Conservation (phyloP, 1,140 invertebrate genomes). For the Hyphantria cunea region DNA sequence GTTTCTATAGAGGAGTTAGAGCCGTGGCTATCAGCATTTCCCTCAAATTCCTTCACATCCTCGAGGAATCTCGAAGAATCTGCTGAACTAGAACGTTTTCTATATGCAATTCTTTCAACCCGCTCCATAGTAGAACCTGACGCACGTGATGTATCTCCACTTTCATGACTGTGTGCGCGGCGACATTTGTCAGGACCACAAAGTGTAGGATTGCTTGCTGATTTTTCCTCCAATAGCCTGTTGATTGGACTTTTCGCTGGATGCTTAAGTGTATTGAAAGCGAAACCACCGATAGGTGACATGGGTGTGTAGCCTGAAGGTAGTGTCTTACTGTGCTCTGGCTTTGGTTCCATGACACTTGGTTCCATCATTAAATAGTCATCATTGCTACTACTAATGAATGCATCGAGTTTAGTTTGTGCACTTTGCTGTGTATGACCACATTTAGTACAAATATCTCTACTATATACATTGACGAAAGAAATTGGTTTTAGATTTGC, state of each 20-base stretch:
- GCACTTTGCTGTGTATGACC: slow-evolving; percentile 81
- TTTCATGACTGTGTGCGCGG: slow-evolving; percentile 20
- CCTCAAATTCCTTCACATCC: slow-evolving; percentile 81
- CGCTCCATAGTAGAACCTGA: slow-evolving; percentile 26
- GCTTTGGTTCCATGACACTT: slow-evolving; percentile 54
- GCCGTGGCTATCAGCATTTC: slow-evolving; percentile 63
- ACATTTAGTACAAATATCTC: slow-evolving; percentile 83
- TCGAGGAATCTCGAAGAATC: slow-evolving; percentile 86
- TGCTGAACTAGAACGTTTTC: slow-evolving; percentile 86
- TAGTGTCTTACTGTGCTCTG: slow-evolving; percentile 41
- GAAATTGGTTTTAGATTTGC: slow-evolving; percentile 65
- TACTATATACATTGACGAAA: slow-evolving; percentile 40
- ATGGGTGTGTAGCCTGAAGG: slow-evolving; percentile 85
- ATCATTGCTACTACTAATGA: slow-evolving; percentile 48
- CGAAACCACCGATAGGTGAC: slow-evolving; percentile 83
- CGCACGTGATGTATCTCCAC: neutral
- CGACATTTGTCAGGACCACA: slow-evolving; percentile 49
- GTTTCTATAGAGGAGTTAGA: slow-evolving; percentile 78
- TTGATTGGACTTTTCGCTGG: slow-evolving; percentile 54
- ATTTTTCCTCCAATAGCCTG: slow-evolving; percentile 78
- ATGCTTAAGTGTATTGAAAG: slow-evolving; percentile 58
- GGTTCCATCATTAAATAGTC: slow-evolving; percentile 89
- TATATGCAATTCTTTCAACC: slow-evolving; percentile 41
- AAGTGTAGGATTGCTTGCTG: slow-evolving; percentile 86
- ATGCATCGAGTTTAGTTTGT: slow-evolving; percentile 21